phyloP scores from a whole-genome alignment of 2,888 invertebrate genomes.

The Andrena haemorrhoa region DNA sequence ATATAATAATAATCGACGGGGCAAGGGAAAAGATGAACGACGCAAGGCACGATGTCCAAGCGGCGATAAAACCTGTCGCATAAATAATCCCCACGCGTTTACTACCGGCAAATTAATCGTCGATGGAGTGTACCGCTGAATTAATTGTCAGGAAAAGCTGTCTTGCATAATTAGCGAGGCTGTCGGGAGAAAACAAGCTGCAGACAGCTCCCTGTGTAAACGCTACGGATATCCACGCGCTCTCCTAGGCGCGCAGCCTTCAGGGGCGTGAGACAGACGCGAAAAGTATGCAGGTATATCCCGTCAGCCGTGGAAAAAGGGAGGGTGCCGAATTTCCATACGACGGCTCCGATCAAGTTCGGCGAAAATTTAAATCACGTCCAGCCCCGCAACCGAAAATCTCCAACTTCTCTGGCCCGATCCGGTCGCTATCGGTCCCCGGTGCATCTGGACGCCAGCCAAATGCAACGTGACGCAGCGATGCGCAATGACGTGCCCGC shows the following conservation, averaged over 20 bases:
- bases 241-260: not conserved
- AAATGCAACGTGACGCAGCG: constrained; percentile 49
- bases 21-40: not conserved
- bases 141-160: constrained; percentile 9
- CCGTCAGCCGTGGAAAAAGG: not conserved
- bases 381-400: constrained; percentile 9
- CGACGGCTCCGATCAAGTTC: constrained; percentile 15
- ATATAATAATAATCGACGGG: not conserved
- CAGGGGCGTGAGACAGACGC: not conserved
- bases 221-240: not conserved
- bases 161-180: constrained; percentile 23
- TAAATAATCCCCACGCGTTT: constrained; percentile 24
- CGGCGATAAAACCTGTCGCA: constrained; percentile 1
- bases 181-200: not conserved
- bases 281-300: not conserved
- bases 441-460: constrained; percentile 53
- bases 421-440: constrained; percentile 37
- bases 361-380: constrained; percentile 50
- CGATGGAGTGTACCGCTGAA: constrained; percentile 2
- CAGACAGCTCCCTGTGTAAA: not conserved
- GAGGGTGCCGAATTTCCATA: not conserved
- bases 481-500: constrained; percentile 56
- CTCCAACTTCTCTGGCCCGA: constrained; percentile 48
- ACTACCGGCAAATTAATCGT: constrained; percentile 26
- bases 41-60: not conserved